A percentile compares a stretch with the other conserved stretches of the same genome.
These are phyloP conservation scores for Neomicropteryx cornuta DNA, from an alignment of 1,140 invertebrate species.

Conservation along the genomic window DNA sequence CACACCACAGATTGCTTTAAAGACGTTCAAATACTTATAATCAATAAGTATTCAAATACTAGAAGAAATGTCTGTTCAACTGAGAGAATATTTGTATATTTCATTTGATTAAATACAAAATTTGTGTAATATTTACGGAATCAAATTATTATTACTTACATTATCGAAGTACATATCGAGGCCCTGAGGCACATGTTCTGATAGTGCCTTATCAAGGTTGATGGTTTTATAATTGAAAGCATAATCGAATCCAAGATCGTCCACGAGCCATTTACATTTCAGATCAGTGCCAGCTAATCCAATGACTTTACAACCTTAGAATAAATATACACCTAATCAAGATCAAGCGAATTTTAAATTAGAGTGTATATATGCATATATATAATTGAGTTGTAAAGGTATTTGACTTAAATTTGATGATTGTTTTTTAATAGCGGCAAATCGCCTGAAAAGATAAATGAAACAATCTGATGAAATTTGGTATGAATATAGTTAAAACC, in stretches of 20 bases:
- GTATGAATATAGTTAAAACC: not conserved
- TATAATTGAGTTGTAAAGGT: constrained; percentile 3
- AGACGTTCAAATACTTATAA: not conserved
- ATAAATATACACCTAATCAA: constrained; percentile 25
- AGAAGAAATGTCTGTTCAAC: not conserved
- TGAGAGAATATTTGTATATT: not conserved
- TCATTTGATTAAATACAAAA: not conserved
- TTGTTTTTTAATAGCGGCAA: not conserved
- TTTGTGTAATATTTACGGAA: constrained; percentile 1
- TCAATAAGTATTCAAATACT: not conserved
- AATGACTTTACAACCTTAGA: constrained; percentile 39
- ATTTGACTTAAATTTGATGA: not conserved
- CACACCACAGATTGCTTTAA: not conserved
- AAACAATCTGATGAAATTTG: not conserved
- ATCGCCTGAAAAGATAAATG: too few relatives aligned
- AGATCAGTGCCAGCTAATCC: constrained; percentile 50
- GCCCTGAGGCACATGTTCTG: constrained; percentile 51
- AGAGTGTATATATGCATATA: constrained; percentile 5
- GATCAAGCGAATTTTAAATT: not conserved
- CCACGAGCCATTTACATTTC: constrained; percentile 48
- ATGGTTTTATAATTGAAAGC: constrained; percentile 51
- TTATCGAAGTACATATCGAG: constrained; percentile 68
- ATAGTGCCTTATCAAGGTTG: constrained; percentile 37
- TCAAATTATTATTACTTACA: constrained; percentile 29
- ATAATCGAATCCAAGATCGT: constrained; percentile 47